phyloP scores from a whole-genome alignment of 2,888 invertebrate genomes.

The Eupithecia pulchellata region DNA sequence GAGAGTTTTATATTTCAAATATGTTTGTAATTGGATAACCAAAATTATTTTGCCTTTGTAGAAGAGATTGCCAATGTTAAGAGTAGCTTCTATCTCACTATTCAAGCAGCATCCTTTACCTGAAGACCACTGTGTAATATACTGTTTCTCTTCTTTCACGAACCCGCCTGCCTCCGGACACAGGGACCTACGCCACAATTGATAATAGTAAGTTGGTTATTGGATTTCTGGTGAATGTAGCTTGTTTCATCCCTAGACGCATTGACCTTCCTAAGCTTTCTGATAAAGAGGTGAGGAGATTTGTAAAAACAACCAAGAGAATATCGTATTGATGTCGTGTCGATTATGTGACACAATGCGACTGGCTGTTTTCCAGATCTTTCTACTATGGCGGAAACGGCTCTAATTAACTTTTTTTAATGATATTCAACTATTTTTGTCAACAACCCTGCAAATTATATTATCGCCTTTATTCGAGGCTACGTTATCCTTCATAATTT shows the following conservation, averaged over 20 bases:
- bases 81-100: background rate
- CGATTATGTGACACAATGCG: background rate
- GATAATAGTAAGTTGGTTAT: slow-evolving; percentile 79
- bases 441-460: background rate
- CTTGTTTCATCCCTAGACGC: background rate
- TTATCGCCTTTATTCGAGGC: background rate
- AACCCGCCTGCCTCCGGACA: slow-evolving; percentile 51
- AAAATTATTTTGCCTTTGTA: background rate
- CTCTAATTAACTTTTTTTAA: background rate
- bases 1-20: background rate
- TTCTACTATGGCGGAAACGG: background rate
- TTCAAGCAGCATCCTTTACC: slow-evolving; percentile 47
- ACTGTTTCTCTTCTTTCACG: slow-evolving; percentile 62
- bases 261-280: background rate
- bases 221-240: slow-evolving; percentile 25
- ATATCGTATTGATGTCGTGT: background rate
- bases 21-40: background rate
- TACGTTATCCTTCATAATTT: background rate
- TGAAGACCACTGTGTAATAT: slow-evolving; percentile 58
- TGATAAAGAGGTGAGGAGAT: background rate
- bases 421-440: background rate
- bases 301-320: background rate
- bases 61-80: background rate
- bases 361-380: background rate
- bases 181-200: slow-evolving; percentile 83